Evolutionary conservation across 2,888 invertebrate genomes (phyloP).

Genomic region (Hirudinaria manillensis): DNA sequence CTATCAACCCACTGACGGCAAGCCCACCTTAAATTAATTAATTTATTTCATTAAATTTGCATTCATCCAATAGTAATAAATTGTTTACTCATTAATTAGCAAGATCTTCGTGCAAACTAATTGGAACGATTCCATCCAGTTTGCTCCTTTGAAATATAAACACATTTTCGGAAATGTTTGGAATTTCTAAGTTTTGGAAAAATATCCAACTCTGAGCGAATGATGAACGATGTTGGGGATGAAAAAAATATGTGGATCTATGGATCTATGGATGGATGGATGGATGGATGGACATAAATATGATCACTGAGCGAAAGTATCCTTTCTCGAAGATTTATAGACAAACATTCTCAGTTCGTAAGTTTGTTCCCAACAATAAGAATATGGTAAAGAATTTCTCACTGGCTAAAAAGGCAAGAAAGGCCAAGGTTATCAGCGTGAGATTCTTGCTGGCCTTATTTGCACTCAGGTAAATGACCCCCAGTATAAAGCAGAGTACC

Average conservation of each 20-base stretch:
- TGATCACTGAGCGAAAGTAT: too few species aligned
- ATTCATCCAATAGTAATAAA: not conserved
- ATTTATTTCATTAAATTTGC: not conserved
- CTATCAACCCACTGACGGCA: constrained; percentile 7
- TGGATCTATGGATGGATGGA: too few species aligned
- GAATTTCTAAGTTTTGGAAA: too few species aligned
- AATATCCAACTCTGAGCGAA: too few species aligned
- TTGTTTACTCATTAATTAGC: not conserved
- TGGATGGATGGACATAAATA: too few species aligned
- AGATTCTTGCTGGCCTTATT: constrained; percentile 35
- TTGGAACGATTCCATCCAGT: not conserved
- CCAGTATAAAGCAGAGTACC: constrained; percentile 25
- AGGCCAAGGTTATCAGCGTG: constrained; percentile 25
- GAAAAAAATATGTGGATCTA: too few species aligned
- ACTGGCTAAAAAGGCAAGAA: constrained; percentile 31
- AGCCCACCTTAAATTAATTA: constrained; percentile 9
- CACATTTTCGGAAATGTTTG: not conserved
- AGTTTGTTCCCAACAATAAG: too few species aligned
- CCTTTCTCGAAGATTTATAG: too few species aligned
- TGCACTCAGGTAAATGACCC: constrained; percentile 30
- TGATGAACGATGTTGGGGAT: too few species aligned
- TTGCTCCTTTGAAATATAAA: not conserved
- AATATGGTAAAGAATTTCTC: not conserved
- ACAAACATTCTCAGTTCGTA: too few species aligned
- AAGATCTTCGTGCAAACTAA: not conserved